These are phyloP conservation scores for Aporophyla nigra DNA, from an alignment of 2,888 invertebrate genomes.

Conservation along the genomic window DNA sequence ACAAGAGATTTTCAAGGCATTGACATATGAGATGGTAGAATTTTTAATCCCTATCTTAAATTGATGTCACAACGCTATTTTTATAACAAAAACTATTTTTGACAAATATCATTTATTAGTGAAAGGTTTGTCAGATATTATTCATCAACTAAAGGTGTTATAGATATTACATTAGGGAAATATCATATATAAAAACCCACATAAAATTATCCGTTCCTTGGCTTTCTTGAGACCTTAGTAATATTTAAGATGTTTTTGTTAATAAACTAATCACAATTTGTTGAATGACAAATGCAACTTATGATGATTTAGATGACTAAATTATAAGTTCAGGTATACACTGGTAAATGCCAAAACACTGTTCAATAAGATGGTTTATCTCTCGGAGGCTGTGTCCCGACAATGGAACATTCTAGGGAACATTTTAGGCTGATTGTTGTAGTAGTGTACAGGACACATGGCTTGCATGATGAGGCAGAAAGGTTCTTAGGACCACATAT, in stretches of 20 bases:
- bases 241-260: neutral
- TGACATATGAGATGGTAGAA: neutral
- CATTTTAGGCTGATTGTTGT: too few species aligned
- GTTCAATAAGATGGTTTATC: neutral
- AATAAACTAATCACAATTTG: neutral
- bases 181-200: too few species aligned
- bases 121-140: neutral
- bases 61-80: neutral
- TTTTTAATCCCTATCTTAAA: neutral
- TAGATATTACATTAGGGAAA: neutral
- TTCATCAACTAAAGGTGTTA: neutral
- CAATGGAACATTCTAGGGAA: too few species aligned
- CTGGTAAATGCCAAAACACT: neutral
- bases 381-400: too few species aligned
- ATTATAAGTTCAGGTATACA: neutral
- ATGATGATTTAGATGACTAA: neutral
- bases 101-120: neutral
- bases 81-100: neutral
- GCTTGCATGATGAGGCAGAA: too few species aligned
- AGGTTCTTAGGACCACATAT: too few species aligned
- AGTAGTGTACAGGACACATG: too few species aligned
- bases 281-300: neutral
- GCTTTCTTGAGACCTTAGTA: neutral
- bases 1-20: constrained; percentile 12
- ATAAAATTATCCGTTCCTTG: neutral